Base-by-base conservation (phyloP, 2,888 invertebrate genomes). In the Brenthis daphne region DNA sequence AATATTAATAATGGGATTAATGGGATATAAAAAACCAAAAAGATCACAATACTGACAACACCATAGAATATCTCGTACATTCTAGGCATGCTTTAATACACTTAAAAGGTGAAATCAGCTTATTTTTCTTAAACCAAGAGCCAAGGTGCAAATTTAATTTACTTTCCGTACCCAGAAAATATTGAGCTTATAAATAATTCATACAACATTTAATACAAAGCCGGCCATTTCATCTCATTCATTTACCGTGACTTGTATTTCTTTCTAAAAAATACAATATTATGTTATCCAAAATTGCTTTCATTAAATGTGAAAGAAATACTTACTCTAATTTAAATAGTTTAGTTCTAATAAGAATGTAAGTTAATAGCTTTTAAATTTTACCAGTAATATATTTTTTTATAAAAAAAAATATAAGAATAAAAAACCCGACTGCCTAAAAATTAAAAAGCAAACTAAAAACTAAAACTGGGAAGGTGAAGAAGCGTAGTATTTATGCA, bases 111-210 rank as follows among this genome's bases (percentile, higher is more conserved):
- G 11, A 14, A 58, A 43, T 8, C 13, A 12, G 33, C 20, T 53
- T 37, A 51, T 63, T 53, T 37, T 51, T 16, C 37, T 16, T 20
- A 29, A 53, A 20, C 43, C 20, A 51, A 51, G 53, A 54, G 63
- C 20, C 63, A 63, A 63, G 54, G 43, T 63, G 63, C 43, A 63
- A 63, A 63, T 64, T 64, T 56, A 64, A 64, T 55, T 55, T 64
- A 65, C 57, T 68, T 48, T 43, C 50, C 29, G 29, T 60, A 58
- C 56, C 20, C 57, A 58, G 68, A 71, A 71, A 68, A 68, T 66
- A 71, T 71, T 71, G 68, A 63, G 60, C 58, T 71, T 68, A 71
- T 71, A 71, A 71, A 71, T 71, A 68, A 71, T 71, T 71, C 68
- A 71, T 71, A 56, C 64, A 55, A 57, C 48, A 64, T 71, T 71